Conservation (phyloP, 1,140 invertebrate species). For the Phthorimaea operculella region DNA sequence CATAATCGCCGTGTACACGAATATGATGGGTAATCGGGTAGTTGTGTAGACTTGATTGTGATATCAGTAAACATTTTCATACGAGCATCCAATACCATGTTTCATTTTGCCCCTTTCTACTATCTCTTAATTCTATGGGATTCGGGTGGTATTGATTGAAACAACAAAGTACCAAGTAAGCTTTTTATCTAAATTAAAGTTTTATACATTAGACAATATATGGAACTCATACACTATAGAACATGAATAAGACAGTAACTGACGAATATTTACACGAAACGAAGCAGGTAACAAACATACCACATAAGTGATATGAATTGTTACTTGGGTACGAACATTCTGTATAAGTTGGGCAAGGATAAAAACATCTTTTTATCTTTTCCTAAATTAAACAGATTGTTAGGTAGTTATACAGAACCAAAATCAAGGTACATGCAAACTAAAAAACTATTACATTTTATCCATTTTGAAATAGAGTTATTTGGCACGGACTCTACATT, state of each 20-base stretch:
- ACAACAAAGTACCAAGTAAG: constrained; percentile 58
- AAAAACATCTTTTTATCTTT: not conserved
- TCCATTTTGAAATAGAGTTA: constrained; percentile 7
- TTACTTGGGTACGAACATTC: not conserved
- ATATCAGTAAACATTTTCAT: constrained; percentile 69
- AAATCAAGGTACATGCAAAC: not conserved
- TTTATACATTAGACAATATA: constrained; percentile 54
- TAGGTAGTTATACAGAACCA: not conserved
- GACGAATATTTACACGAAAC: constrained; percentile 27
- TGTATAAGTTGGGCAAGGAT: not conserved
- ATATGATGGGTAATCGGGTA: constrained; percentile 56
- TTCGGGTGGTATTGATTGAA: constrained; percentile 21
- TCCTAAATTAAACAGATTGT: not conserved
- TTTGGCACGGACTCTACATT: constrained; percentile 20
- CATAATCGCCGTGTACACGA: constrained; percentile 51
- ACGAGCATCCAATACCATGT: constrained; percentile 60
- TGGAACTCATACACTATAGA: constrained; percentile 50
- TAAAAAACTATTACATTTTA: not conserved
- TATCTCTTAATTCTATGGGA: not conserved
- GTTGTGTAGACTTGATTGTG: constrained; percentile 67
- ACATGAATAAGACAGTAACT: constrained; percentile 21
- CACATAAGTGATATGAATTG: not conserved
- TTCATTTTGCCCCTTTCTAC: constrained; percentile 32
- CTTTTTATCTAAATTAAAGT: constrained; percentile 63
- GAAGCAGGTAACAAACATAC: not conserved